Evolutionary conservation across 2,113 vertebrate species (phyloP).

Genomic region (Nesogale talazaci): DNA sequence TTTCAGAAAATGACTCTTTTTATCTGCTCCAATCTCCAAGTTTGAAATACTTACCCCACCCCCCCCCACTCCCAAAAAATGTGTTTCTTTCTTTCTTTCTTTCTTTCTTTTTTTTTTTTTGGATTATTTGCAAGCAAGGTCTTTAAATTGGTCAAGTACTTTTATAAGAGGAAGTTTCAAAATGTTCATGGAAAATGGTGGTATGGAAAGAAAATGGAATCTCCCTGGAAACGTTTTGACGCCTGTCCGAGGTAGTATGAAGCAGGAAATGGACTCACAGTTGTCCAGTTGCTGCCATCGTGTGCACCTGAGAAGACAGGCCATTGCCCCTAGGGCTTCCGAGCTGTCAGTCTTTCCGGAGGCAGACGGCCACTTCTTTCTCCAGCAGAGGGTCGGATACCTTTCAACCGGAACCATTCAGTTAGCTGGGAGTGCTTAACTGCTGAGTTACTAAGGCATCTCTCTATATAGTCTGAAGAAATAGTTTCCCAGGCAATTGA

Average conservation of each 20-base stretch:
- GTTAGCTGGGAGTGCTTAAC: background rate
- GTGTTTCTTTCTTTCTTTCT: too few relatives aligned
- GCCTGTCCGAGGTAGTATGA: too few relatives aligned
- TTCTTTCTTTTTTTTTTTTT: too few relatives aligned
- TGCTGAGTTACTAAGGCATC: too few relatives aligned
- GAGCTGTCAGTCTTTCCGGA: background rate
- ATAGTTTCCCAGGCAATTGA: background rate
- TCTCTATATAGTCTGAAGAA: background rate
- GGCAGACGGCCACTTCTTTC: background rate
- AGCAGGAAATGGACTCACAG: too few relatives aligned
- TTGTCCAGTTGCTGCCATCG: background rate
- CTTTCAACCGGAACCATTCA: background rate
- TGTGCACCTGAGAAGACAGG: background rate
- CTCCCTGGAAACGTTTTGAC: too few relatives aligned
- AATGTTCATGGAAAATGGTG: too few relatives aligned
- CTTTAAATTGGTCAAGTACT: too few relatives aligned
- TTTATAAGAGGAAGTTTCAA: too few relatives aligned
- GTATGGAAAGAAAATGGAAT: too few relatives aligned
- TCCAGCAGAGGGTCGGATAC: background rate
- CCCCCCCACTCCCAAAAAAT: too few relatives aligned
- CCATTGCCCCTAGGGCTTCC: background rate
- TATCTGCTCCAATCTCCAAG: background rate
- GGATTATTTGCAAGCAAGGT: too few relatives aligned
- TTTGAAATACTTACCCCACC: constrained; percentile 47
- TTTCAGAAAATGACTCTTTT: background rate